phyloP scores from a whole-genome alignment of 1,140 invertebrate species.

The Drepana arcuata region DNA sequence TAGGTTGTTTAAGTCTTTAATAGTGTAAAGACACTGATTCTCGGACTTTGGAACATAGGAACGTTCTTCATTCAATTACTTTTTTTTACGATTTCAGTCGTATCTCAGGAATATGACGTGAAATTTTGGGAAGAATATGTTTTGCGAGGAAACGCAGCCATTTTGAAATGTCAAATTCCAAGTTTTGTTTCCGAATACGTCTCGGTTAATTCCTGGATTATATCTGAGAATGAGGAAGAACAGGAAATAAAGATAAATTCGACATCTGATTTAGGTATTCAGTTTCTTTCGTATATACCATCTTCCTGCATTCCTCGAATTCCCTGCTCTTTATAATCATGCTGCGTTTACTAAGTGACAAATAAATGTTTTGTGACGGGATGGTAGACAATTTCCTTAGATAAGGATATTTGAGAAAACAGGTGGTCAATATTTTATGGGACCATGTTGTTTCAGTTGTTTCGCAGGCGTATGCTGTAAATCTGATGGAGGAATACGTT shows the following conservation, averaged over 20 bases:
- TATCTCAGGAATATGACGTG: constrained; percentile 77
- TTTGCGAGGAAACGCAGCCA: constrained; percentile 86
- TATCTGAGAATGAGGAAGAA: constrained; percentile 66
- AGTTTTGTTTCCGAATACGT: constrained; percentile 90
- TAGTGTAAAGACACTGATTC: no score
- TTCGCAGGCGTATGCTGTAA: constrained; percentile 89
- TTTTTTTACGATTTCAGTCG: constrained; percentile 9
- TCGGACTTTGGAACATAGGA: no score
- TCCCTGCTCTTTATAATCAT: no score
- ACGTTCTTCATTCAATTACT: no score
- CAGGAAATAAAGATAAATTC: constrained; percentile 49
- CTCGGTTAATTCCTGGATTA: constrained; percentile 85
- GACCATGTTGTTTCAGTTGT: constrained; percentile 83
- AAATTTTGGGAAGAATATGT: constrained; percentile 92
- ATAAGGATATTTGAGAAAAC: no score
- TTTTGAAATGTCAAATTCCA: constrained; percentile 88
- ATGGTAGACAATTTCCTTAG: no score
- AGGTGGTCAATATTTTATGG: no score
- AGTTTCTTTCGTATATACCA: no score
- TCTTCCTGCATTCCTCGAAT: no score
- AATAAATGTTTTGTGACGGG: no score
- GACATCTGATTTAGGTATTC: constrained; percentile 42
- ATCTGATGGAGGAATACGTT: constrained; percentile 92
- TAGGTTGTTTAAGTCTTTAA: no score
- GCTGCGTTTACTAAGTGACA: no score